A percentile compares a stretch with the other conserved stretches of the same genome.
phyloP scores from a whole-genome alignment of 2,113 vertebrate species.

The Semnornis frantzii region DNA sequence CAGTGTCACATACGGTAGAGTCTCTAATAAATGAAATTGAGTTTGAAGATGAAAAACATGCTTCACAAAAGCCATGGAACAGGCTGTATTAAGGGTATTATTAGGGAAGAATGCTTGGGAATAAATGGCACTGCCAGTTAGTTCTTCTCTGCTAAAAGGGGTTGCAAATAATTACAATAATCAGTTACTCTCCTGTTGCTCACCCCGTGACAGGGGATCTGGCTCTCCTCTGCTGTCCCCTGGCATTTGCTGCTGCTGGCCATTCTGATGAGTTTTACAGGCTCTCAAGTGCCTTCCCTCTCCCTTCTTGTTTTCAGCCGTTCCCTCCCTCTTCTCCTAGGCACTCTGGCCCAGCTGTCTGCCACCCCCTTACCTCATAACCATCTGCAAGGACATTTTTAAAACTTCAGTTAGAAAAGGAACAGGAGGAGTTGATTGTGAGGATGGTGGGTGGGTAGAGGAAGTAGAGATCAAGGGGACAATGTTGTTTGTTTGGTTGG shows the following conservation, averaged over 20 bases:
- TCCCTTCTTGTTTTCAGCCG: not conserved
- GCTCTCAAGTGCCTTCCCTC: not conserved
- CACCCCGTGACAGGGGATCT: not conserved
- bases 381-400: not conserved
- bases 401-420: not conserved
- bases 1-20: not conserved
- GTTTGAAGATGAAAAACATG: conserved; percentile 60
- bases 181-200: conserved; percentile 3
- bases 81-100: conserved; percentile 38
- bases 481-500: too few species aligned
- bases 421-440: not conserved
- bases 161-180: conserved; percentile 32
- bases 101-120: conserved; percentile 48
- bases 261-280: not conserved
- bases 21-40: conserved; percentile 57
- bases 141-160: not conserved
- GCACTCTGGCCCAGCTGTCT: not conserved
- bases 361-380: not conserved
- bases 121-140: not conserved
- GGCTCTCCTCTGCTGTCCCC: not conserved
- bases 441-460: not conserved
- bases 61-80: conserved; percentile 31
- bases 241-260: not conserved
- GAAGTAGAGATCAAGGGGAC: not conserved
- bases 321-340: not conserved